A percentile compares a stretch with the other conserved stretches of the same genome.
Conservation (phyloP, 2,888 invertebrate genomes). For the Diloba caeruleocephala region DNA sequence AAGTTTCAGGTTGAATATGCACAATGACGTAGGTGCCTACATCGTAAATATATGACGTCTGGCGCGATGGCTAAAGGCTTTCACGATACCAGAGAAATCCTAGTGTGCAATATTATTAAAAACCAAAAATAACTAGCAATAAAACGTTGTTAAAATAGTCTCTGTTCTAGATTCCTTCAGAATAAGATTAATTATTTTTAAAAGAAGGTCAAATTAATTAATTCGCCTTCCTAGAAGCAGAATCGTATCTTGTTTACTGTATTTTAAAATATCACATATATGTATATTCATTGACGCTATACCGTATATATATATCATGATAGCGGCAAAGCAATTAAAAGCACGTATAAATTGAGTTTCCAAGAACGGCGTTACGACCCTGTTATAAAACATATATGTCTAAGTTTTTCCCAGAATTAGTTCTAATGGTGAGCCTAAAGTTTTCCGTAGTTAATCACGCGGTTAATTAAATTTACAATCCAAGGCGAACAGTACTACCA, state of each 20-base stretch:
- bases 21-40: no score
- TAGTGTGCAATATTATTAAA: no score
- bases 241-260: conserved; percentile 28
- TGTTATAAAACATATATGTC: conserved; percentile 46
- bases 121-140: not conserved
- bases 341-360: conserved; percentile 59
- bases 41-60: no score
- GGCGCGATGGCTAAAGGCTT: no score
- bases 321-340: conserved; percentile 54
- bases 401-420: conserved; percentile 67
- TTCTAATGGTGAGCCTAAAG: conserved; percentile 63
- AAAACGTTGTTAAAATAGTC: conserved; percentile 17
- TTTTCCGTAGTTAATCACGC: conserved; percentile 82
- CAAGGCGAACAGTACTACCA: conserved; percentile 65
- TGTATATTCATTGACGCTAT: conserved; percentile 10
- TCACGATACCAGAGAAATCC: no score
- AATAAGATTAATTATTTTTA: conserved; percentile 25
- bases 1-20: not conserved
- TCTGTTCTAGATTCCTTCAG: conserved; percentile 36
- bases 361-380: conserved; percentile 49
- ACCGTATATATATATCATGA: conserved; percentile 39
- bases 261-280: conserved; percentile 14
- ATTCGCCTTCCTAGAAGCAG: conserved; percentile 36
- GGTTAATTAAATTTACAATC: conserved; percentile 79
- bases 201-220: conserved; percentile 44